Evolutionary conservation across 2,797 vertebrate genomes (phyloP).

Genomic region (Chanos chanos): DNA sequence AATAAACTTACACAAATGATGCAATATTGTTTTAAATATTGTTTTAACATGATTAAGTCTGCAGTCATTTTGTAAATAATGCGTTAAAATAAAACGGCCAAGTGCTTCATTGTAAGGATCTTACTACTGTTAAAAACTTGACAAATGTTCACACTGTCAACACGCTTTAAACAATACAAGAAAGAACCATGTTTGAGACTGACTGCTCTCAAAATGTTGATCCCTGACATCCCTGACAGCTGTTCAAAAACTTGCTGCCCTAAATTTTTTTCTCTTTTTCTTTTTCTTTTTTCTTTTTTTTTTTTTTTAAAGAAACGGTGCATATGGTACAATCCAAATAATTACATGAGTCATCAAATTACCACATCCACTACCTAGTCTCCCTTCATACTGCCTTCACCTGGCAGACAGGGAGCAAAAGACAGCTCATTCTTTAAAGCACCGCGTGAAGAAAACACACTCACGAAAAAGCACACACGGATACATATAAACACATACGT

Average conservation of each 20-base stretch:
- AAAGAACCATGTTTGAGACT: not conserved
- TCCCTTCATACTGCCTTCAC: conserved; percentile 54
- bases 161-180: no score
- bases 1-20: no score
- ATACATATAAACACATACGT: not conserved
- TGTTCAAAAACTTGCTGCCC: conserved; percentile 28
- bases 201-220: not conserved
- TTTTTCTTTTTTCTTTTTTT: conserved; percentile 36
- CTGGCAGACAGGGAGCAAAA: conserved; percentile 30
- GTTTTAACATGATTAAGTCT: no score
- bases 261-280: conserved; percentile 37
- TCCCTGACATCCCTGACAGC: no score
- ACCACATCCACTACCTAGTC: conserved; percentile 34
- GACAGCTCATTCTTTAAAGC: not conserved
- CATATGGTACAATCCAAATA: conserved; percentile 51
- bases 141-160: no score
- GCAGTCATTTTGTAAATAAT: no score
- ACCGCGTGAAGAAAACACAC: not conserved
- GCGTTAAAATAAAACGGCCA: no score
- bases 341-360: conserved; percentile 55
- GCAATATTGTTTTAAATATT: no score
- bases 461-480: not conserved
- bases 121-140: no score
- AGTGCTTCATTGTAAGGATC: no score
- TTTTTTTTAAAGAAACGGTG: conserved; percentile 30